phyloP scores from a whole-genome alignment of 2,888 invertebrate species.

The Rutpela maculata region DNA sequence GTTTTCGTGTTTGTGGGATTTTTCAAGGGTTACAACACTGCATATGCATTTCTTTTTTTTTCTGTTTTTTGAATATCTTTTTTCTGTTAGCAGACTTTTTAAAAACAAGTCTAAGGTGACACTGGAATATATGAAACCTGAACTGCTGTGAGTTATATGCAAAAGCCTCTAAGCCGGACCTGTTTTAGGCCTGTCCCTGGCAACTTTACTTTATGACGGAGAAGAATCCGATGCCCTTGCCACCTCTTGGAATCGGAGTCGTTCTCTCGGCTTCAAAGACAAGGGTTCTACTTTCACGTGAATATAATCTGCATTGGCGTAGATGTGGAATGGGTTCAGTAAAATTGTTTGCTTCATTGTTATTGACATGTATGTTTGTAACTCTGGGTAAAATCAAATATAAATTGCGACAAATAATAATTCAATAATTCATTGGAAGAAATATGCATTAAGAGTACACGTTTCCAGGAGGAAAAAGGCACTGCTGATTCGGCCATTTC shows the following conservation, averaged over 20 bases:
- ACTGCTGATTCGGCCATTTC: too few relatives aligned
- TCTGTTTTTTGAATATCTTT: not conserved
- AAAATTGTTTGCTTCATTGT: not conserved
- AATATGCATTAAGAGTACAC: too few relatives aligned
- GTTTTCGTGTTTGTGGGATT: too few relatives aligned
- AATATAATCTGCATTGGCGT: slow-evolving; percentile 19
- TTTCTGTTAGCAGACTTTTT: not conserved
- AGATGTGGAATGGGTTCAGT: not conserved
- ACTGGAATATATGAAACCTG: not conserved
- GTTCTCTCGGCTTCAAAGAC: slow-evolving; percentile 35
- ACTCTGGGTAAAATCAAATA: too few relatives aligned
- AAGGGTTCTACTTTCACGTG: slow-evolving; percentile 35
- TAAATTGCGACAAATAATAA: too few relatives aligned
- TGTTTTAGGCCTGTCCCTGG: slow-evolving; percentile 43
- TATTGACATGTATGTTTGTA: not conserved
- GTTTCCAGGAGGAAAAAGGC: too few relatives aligned
- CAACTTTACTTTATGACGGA: slow-evolving; percentile 40
- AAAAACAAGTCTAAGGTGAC: not conserved
- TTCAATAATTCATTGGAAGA: too few relatives aligned
- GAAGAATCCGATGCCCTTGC: slow-evolving; percentile 49
- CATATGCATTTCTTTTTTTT: too few relatives aligned
- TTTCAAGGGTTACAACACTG: too few relatives aligned
- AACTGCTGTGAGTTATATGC: not conserved
- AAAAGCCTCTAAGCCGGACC: slow-evolving; percentile 40
- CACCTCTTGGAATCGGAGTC: slow-evolving; percentile 35